These are phyloP conservation scores for Hylaeus volcanicus DNA, from an alignment of 1,140 invertebrate species.

Conservation along the genomic window DNA sequence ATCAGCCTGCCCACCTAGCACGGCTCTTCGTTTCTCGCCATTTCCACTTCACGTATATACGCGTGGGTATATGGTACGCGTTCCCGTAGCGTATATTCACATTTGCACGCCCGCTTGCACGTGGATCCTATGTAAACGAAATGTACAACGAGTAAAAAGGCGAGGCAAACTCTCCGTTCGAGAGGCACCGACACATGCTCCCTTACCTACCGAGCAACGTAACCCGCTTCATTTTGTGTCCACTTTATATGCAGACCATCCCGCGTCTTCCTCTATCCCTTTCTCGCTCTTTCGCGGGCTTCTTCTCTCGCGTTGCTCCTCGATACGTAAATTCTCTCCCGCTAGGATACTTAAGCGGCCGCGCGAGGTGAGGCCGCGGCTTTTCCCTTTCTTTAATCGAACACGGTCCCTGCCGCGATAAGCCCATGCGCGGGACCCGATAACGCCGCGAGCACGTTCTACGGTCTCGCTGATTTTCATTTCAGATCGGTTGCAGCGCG, in stretches of 20 bases:
- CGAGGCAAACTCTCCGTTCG: conserved; percentile 45
- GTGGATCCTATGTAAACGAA: conserved; percentile 65
- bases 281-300: conserved; percentile 24
- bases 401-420: neutral
- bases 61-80: conserved; percentile 10
- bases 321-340: conserved; percentile 43
- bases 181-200: conserved; percentile 57
- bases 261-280: conserved; percentile 31
- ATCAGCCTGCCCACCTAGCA: conserved; percentile 16
- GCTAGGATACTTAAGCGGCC: conserved; percentile 18
- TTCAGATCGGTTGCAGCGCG: neutral
- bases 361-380: conserved; percentile 42
- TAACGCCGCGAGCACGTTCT: neutral
- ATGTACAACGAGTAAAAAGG: conserved; percentile 65
- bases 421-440: neutral
- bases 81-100: conserved; percentile 34
- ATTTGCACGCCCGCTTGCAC: conserved; percentile 50
- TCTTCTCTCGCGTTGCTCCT: neutral
- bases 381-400: conserved; percentile 30
- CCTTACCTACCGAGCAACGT: conserved; percentile 57
- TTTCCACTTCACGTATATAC: neutral
- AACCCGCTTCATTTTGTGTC: conserved; percentile 77
- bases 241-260: conserved; percentile 79
- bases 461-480: conserved; percentile 18
- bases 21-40: neutral